Evolutionary conservation across 35 echinoderm and acorn worm genomes (phyloP), one percentile per base, ranked within the genome.

Genomic region (Diadema setosum): DNA sequence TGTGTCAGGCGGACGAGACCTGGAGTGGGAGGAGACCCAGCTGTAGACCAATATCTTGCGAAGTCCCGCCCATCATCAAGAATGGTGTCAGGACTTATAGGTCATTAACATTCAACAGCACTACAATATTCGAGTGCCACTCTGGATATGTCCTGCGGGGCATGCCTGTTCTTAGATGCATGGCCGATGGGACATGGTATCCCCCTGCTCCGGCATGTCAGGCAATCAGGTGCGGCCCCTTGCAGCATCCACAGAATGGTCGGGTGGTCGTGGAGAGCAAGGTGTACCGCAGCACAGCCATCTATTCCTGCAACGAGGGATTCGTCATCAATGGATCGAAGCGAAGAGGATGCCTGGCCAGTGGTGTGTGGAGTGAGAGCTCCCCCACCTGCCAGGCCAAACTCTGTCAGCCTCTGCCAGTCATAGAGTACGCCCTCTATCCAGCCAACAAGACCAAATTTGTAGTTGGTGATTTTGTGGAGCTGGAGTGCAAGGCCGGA

Each of bases 311-410:
- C 75, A 16, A 90, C 69, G 81, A 78, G 14, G 87, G 87, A 39
- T 94, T 39, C 70, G 83, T 70, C 15, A 64, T 85, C 29, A 41
- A 78, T 33, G 87, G 87, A 21, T 50, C 86, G 46, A 23, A 30
- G 4, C 61, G 44, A 4, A 39, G 86, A 14, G 20, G 34, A 8
- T 94, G 92, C 25, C 21, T 45, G 11, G 81, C 55, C 16, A 42
- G 39, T n/a, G 82, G 92, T n/a, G 65, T 26, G 46, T 94, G 92
- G 92, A 85, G 82, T 81, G 73, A 52, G 32, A 48, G 37, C 37
- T 15, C 55, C 39, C 92, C 92, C 49, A 17, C 39, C 15, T 94
- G 92, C 84, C 16, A 5, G 33, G 26, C 46, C 11, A 78, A 78
- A 5, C 33, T 41, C 25, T 85, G 59, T 65, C 16, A 8, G 43